Percentiles rank a stretch among this genome's conserved stretches.
phyloP scores from a whole-genome alignment of 2,113 vertebrate genomes.

The Phrynocephalus versicolor region DNA sequence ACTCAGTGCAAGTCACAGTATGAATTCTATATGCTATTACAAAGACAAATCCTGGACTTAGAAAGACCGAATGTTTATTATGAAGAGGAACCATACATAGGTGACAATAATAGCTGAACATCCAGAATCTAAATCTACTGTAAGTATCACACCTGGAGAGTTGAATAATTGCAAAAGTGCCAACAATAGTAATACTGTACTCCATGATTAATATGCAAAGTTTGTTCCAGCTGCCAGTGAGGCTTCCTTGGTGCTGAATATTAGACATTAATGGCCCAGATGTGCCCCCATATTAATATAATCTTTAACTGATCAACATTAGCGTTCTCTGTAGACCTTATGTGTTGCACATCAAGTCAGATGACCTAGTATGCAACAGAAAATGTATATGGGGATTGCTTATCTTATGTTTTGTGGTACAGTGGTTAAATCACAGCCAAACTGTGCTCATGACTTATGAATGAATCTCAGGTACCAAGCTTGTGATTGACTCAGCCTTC shows the following conservation, averaged over 20 bases:
- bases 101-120: neutral
- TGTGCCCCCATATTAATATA: too few relatives aligned
- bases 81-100: slow-evolving; percentile 8
- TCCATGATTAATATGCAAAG: neutral
- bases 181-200: neutral
- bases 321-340: too few relatives aligned
- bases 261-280: too few relatives aligned
- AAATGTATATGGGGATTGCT: too few relatives aligned
- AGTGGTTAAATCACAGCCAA: too few relatives aligned
- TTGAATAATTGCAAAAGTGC: neutral
- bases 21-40: slow-evolving; percentile 37
- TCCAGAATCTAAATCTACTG: neutral
- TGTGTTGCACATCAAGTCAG: too few relatives aligned
- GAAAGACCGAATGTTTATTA: slow-evolving; percentile 36
- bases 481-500: too few relatives aligned
- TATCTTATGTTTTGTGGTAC: too few relatives aligned
- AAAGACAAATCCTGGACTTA: neutral
- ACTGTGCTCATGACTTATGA: too few relatives aligned
- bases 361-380: too few relatives aligned
- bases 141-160: neutral
- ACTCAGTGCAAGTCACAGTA: slow-evolving; percentile 22
- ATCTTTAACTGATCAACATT: too few relatives aligned
- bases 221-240: neutral
- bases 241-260: neutral
- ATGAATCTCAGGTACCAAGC: too few relatives aligned